A percentile compares a stretch with the other conserved stretches of the same genome.
These are phyloP conservation scores for Xylocopa sonorina DNA, from an alignment of 1,140 invertebrate species.

Conservation along the genomic window DNA sequence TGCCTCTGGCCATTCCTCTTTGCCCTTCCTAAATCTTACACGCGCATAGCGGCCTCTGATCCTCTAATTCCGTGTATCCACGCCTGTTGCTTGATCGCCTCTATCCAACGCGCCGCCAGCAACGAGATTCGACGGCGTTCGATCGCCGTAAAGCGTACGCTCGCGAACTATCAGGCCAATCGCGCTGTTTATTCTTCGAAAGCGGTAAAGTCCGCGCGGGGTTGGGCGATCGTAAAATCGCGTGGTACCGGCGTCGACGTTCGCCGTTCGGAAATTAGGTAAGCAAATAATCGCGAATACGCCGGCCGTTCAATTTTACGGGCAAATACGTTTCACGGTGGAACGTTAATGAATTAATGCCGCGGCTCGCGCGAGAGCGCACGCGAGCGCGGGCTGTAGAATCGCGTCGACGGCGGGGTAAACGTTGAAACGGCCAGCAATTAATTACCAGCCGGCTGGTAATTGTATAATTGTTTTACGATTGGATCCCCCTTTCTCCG, in stretches of 20 bases:
- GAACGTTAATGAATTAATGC: constrained; percentile 73
- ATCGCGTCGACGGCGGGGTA: constrained; percentile 57
- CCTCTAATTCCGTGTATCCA: background rate
- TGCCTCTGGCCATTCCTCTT: background rate
- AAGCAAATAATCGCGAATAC: constrained; percentile 72
- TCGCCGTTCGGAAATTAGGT: constrained; percentile 70
- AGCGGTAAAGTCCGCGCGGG: background rate
- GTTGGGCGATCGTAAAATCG: constrained; percentile 56
- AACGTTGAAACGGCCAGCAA: constrained; percentile 70
- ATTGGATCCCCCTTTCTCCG: constrained; percentile 53
- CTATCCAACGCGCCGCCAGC: no score
- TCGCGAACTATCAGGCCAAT: background rate
- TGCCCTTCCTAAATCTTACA: background rate
- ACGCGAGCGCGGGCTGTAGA: constrained; percentile 36
- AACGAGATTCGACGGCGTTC: no score
- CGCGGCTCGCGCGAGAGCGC: constrained; percentile 45
- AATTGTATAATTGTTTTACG: constrained; percentile 79
- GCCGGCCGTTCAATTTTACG: constrained; percentile 72
- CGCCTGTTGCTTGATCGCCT: no score
- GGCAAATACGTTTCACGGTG: constrained; percentile 71
- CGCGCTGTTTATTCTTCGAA: background rate
- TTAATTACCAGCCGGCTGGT: constrained; percentile 73
- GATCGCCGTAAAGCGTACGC: no score
- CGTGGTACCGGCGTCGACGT: constrained; percentile 49
- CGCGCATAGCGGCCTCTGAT: background rate